These are phyloP conservation scores for Microtus richardsoni DNA, from an alignment of 2,113 vertebrate species.

Conservation along the genomic window DNA sequence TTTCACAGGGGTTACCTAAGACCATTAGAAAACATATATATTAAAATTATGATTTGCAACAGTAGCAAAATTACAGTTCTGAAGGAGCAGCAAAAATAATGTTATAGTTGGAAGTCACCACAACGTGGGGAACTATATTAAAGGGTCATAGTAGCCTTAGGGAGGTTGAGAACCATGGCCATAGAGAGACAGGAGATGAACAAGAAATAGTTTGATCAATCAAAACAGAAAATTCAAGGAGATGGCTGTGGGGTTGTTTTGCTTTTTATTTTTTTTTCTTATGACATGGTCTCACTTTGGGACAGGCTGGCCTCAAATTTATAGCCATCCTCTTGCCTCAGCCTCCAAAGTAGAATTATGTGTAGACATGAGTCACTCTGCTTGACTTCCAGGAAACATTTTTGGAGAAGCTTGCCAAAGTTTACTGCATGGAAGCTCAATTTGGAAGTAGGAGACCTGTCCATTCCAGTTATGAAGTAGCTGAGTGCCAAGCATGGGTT, in stretches of 20 bases:
- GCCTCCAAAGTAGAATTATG: not conserved
- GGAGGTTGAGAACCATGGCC: not conserved
- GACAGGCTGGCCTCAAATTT: not conserved
- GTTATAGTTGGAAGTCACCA: not conserved
- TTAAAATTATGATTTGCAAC: not conserved
- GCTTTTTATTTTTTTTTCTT: not conserved
- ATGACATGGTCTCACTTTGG: not conserved
- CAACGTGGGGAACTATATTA: not conserved
- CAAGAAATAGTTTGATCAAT: not conserved
- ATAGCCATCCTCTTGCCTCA: not conserved
- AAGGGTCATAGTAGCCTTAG: not conserved
- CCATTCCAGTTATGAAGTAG: not conserved
- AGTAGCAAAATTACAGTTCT: not conserved
- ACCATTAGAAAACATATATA: not conserved
- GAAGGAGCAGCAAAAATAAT: not conserved
- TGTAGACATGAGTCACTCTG: too few relatives aligned
- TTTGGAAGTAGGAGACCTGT: not conserved
- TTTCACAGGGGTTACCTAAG: not conserved
- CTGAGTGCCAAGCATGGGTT: not conserved
- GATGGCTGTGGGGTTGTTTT: not conserved
- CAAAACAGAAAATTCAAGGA: conserved; percentile 1
- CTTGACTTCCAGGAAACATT: not conserved
- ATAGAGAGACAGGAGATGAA: not conserved
- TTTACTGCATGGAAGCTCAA: not conserved
- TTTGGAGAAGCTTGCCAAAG: not conserved